Conservation (phyloP, 2,113 vertebrate genomes). For the Neoarius graeffei region DNA sequence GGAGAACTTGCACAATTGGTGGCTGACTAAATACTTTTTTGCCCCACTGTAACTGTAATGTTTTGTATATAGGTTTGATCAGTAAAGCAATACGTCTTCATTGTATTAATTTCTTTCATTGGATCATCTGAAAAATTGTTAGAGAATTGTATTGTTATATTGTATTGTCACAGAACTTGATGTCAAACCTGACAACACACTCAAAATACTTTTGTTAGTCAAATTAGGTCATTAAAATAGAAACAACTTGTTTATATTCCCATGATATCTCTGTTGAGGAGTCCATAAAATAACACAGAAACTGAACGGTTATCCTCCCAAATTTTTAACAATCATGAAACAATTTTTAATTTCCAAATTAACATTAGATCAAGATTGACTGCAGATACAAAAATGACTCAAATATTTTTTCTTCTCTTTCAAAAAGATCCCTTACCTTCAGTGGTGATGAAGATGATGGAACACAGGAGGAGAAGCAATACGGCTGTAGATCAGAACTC, state of each 20-base stretch:
- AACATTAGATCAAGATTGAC: not conserved
- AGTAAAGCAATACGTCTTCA: not conserved
- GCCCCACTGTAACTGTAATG: too few relatives aligned
- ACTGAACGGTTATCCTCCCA: not conserved
- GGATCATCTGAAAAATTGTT: too few relatives aligned
- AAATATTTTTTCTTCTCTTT: not conserved
- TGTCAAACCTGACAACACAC: too few relatives aligned
- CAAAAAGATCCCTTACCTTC: conserved; percentile 65
- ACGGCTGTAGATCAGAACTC: conserved; percentile 55
- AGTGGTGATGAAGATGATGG: conserved; percentile 53
- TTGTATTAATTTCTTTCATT: not conserved
- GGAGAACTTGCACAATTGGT: too few relatives aligned
- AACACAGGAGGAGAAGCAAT: conserved; percentile 54
- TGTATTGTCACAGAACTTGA: not conserved
- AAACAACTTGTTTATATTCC: too few relatives aligned
- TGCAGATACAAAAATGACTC: not conserved
- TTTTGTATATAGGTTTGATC: not conserved
- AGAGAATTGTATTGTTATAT: too few relatives aligned
- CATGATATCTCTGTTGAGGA: not conserved
- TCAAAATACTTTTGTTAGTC: not conserved
- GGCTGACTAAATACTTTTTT: too few relatives aligned
- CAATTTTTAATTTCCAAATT: not conserved
- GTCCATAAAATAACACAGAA: not conserved
- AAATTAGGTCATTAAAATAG: not conserved
- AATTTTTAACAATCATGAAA: not conserved